Conservation (phyloP, 2,888 invertebrate species). For the Epinotia brunnichana region DNA sequence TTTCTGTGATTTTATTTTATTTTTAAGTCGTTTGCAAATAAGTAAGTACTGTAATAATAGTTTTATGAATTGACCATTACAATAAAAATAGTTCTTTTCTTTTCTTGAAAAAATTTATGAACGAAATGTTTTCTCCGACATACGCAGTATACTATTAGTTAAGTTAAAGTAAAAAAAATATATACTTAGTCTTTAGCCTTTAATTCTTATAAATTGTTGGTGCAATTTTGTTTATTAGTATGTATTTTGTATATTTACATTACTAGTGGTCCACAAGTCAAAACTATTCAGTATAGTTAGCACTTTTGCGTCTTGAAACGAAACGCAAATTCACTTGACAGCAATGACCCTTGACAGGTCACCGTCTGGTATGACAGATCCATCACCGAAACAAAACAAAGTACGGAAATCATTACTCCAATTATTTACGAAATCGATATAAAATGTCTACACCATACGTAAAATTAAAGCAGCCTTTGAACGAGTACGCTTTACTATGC, state of each 20-base stretch:
- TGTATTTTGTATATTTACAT: not conserved
- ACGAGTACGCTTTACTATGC: slow-evolving; percentile 59
- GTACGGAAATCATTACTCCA: not conserved
- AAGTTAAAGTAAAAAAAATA: not conserved
- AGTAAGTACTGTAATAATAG: too few relatives aligned
- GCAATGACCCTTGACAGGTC: slow-evolving; percentile 16
- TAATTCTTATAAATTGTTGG: too few relatives aligned
- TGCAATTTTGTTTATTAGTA: not conserved
- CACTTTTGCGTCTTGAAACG: not conserved
- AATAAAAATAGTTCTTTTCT: too few relatives aligned
- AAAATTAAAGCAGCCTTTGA: slow-evolving; percentile 53
- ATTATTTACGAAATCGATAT: not conserved
- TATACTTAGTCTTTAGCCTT: not conserved
- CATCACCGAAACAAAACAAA: slow-evolving; percentile 27
- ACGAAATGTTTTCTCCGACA: not conserved
- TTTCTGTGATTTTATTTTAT: too few relatives aligned
- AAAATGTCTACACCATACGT: slow-evolving; percentile 58
- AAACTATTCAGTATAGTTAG: not conserved
- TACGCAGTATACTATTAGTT: slow-evolving; percentile 1
- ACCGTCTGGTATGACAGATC: slow-evolving; percentile 4
- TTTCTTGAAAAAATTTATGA: too few relatives aligned
- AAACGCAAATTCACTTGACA: slow-evolving; percentile 4
- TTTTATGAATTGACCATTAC: too few relatives aligned
- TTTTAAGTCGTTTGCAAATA: too few relatives aligned
- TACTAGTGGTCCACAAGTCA: not conserved